Evolutionary conservation across 2,797 vertebrate species (phyloP).

Genomic region (Eupleurogrammus muticus): DNA sequence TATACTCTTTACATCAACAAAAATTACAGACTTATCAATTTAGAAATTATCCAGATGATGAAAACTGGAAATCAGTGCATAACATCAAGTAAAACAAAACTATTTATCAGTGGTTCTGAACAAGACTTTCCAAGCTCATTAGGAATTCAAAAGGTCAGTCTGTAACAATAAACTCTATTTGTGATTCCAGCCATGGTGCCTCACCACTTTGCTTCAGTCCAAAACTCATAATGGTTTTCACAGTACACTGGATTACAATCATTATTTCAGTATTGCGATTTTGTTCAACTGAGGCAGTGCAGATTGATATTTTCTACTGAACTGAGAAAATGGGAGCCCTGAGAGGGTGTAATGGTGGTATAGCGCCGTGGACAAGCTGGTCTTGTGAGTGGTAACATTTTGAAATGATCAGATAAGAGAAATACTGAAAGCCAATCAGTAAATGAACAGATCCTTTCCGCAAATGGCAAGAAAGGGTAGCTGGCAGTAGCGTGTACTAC

Average conservation of each 20-base stretch:
- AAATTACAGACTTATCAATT: neutral
- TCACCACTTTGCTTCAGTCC: slow-evolving; percentile 12
- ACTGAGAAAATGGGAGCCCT: slow-evolving; percentile 40
- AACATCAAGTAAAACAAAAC: slow-evolving; percentile 13
- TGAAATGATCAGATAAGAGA: slow-evolving; percentile 35
- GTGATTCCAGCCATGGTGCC: slow-evolving; percentile 2
- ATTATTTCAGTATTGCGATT: slow-evolving; percentile 4
- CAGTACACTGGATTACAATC: slow-evolving; percentile 22
- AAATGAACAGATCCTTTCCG: slow-evolving; percentile 3
- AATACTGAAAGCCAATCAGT: slow-evolving; percentile 38
- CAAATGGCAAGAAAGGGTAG: slow-evolving; percentile 13
- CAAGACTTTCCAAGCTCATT: slow-evolving; percentile 7
- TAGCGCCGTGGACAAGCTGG: slow-evolving; percentile 18
- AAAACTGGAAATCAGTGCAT: slow-evolving; percentile 45
- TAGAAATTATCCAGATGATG: neutral
- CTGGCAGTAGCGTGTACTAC: neutral
- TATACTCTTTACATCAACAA: slow-evolving; percentile 26
- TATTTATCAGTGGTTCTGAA: slow-evolving; percentile 18
- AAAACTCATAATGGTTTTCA: slow-evolving; percentile 25
- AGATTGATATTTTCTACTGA: slow-evolving; percentile 15
- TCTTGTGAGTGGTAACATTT: slow-evolving; percentile 27
- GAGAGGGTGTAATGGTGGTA: slow-evolving; percentile 34
- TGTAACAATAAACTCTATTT: slow-evolving; percentile 5
- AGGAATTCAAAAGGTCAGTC: slow-evolving; percentile 2
- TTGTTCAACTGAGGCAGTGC: slow-evolving; percentile 23